Evolutionary conservation across 2,888 invertebrate species (phyloP).

Genomic region (Notocelia uddmanniana): DNA sequence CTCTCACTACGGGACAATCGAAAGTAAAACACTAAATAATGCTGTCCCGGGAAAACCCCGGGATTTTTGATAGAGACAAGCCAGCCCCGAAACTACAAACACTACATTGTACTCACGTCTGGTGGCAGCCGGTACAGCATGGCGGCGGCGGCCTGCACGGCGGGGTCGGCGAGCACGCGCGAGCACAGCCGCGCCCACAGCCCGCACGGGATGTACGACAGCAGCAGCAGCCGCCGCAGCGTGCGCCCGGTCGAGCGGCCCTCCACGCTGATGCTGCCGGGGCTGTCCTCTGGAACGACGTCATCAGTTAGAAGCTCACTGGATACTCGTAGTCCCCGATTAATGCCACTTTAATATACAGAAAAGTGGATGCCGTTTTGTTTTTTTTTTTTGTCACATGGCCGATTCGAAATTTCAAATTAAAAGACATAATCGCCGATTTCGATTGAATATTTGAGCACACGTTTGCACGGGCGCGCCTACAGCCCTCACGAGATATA

Average conservation of each 20-base stretch:
- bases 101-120: conserved; percentile 78
- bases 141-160: conserved; percentile 92
- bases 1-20: no score
- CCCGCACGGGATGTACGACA: conserved; percentile 98
- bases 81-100: no score
- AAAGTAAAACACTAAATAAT: no score
- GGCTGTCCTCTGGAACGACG: conserved; percentile 63
- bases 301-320: not conserved
- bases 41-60: no score
- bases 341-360: no score
- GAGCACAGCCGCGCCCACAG: conserved; percentile 99
- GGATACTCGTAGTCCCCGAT: no score
- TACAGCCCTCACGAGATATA: conserved; percentile 99
- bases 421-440: no score
- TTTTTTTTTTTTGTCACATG: no score
- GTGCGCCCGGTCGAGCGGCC: conserved; percentile 84
- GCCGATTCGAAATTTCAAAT: no score
- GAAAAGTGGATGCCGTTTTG: not conserved
- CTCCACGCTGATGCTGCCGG: conserved; percentile 68
- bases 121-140: conserved; percentile 90
- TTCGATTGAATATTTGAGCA: no score
- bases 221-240: conserved; percentile 92
- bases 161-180: conserved; percentile 95
- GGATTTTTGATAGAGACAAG: no score
- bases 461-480: conserved; percentile 96